These are phyloP conservation scores for Gallinago stenura DNA, from an alignment of 2,797 vertebrate species.

Conservation along the genomic window DNA sequence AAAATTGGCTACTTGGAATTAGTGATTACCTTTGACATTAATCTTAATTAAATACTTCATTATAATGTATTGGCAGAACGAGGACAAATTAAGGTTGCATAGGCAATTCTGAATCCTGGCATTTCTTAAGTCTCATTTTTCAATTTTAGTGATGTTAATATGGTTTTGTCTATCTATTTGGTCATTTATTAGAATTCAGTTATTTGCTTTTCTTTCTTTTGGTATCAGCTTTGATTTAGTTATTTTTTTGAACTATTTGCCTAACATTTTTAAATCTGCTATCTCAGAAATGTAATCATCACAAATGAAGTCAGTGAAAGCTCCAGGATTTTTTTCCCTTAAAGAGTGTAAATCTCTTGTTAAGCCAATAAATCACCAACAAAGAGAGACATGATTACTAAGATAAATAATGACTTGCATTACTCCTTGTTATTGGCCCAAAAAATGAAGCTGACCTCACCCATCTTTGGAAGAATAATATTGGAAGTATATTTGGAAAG, in stretches of 20 bases:
- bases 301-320: not conserved
- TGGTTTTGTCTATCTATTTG: not conserved
- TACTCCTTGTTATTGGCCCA: not conserved
- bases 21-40: slow-evolving; percentile 65
- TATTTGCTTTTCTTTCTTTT: not conserved
- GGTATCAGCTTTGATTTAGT: not conserved
- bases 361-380: slow-evolving; percentile 13
- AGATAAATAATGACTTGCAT: not conserved
- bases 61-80: slow-evolving; percentile 40
- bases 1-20: slow-evolving; percentile 64
- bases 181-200: not conserved
- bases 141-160: not conserved
- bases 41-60: slow-evolving; percentile 67
- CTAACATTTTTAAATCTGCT: not conserved
- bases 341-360: not conserved
- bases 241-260: slow-evolving; percentile 7
- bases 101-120: slow-evolving; percentile 1
- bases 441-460: not conserved
- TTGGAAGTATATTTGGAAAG: not conserved
- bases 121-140: slow-evolving; percentile 35
- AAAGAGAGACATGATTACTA: not conserved
- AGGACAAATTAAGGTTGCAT: slow-evolving; percentile 46
- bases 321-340: not conserved
- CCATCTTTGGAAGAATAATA: not conserved
- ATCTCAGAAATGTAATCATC: not conserved